Evolutionary conservation across 2,888 invertebrate genomes (phyloP).

Genomic region (Agelastica alni): DNA sequence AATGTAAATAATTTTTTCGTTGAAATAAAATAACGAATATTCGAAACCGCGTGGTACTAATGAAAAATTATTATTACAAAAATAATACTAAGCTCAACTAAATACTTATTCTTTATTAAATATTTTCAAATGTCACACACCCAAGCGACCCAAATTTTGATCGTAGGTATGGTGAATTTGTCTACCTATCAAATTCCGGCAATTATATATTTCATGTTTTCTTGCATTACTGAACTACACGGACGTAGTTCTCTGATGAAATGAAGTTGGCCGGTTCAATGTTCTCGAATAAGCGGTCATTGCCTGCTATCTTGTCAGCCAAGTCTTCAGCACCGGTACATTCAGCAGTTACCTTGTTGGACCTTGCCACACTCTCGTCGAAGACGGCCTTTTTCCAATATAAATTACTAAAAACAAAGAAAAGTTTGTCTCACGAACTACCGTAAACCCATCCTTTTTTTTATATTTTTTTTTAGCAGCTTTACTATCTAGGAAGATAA

Average conservation of each 20-base stretch:
- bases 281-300: conserved; percentile 51
- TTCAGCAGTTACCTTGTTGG: conserved; percentile 34
- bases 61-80: no score
- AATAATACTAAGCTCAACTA: no score
- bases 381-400: conserved; percentile 4
- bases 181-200: conserved; percentile 11
- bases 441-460: no score
- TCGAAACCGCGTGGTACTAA: no score
- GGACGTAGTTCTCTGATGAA: conserved; percentile 48
- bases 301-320: conserved; percentile 52
- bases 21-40: no score
- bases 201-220: conserved; percentile 25
- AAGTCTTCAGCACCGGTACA: conserved; percentile 37
- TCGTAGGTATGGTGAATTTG: background rate
- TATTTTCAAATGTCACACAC: no score
- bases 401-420: conserved; percentile 6
- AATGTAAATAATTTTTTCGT: no score
- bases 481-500: no score
- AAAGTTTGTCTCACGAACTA: no score
- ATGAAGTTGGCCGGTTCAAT: conserved; percentile 49
- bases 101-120: no score
- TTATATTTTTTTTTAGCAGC: no score
- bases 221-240: conserved; percentile 40
- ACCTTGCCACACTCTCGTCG: conserved; percentile 26
- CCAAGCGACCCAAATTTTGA: background rate